Evolutionary conservation across 2,113 vertebrate species (phyloP).

Genomic region (Acrocephalus kingi): DNA sequence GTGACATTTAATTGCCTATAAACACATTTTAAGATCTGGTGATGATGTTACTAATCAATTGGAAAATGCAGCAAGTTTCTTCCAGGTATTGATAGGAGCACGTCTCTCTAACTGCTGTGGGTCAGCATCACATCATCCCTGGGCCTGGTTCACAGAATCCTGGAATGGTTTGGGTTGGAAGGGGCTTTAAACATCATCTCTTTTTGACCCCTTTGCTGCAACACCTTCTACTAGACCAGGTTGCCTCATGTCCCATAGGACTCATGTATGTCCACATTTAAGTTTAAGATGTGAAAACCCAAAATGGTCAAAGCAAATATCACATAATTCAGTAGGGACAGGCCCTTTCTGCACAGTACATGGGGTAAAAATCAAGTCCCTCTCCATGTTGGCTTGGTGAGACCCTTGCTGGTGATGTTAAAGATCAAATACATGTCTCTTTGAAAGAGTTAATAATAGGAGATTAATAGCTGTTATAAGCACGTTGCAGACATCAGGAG

Average conservation of each 20-base stretch:
- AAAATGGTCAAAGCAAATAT: neutral
- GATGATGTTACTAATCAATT: neutral
- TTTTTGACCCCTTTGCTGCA: neutral
- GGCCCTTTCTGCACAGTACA: neutral
- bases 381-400: neutral
- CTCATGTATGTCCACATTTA: rapidly evolving
- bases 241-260: neutral
- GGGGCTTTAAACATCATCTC: neutral
- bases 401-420: neutral
- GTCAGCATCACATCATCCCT: neutral
- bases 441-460: neutral
- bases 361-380: neutral
- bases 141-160: neutral
- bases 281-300: neutral
- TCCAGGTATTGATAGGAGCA: neutral
- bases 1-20: constrained; percentile 40
- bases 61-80: neutral
- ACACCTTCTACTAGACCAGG: neutral
- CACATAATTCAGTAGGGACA: neutral
- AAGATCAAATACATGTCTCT: neutral
- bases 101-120: rapidly evolving
- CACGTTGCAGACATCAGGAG: neutral
- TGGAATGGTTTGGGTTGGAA: neutral
- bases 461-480: constrained; percentile 14
- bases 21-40: constrained; percentile 10